Conservation (phyloP, 2,113 vertebrate species). For the Poicephalus gulielmi region DNA sequence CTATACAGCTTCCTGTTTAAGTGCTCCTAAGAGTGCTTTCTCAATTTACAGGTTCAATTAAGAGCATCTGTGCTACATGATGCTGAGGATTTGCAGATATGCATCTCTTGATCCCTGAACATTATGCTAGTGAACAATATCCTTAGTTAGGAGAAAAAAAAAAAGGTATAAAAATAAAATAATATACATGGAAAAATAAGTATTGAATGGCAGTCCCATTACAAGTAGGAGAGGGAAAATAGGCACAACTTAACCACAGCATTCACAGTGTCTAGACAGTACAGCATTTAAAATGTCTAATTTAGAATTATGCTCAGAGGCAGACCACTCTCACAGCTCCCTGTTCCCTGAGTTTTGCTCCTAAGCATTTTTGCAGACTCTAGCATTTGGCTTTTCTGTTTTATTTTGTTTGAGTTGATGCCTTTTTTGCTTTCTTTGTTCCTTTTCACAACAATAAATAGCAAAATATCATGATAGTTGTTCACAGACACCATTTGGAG, state of each 20-base stretch:
- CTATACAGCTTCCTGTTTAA: neutral
- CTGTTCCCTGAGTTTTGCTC: neutral
- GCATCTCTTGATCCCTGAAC: neutral
- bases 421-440: neutral
- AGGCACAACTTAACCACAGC: neutral
- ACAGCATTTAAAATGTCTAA: neutral
- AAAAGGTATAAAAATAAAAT: neutral
- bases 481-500: neutral
- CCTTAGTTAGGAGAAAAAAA: neutral
- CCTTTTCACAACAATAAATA: neutral
- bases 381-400: neutral
- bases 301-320: neutral
- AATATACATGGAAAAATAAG: neutral
- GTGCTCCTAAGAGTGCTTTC: neutral
- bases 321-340: neutral
- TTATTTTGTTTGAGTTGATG: neutral
- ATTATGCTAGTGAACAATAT: neutral
- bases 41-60: neutral
- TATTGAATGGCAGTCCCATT: neutral
- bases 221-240: neutral
- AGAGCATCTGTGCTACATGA: neutral
- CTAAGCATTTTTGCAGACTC: neutral
- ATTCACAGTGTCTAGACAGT: neutral
- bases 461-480: neutral
- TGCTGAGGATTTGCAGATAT: neutral